Percentiles rank a stretch among this genome's conserved stretches.
These are phyloP conservation scores for Sphyrna mokarran DNA, from an alignment of 2,113 vertebrate species.

Conservation along the genomic window DNA sequence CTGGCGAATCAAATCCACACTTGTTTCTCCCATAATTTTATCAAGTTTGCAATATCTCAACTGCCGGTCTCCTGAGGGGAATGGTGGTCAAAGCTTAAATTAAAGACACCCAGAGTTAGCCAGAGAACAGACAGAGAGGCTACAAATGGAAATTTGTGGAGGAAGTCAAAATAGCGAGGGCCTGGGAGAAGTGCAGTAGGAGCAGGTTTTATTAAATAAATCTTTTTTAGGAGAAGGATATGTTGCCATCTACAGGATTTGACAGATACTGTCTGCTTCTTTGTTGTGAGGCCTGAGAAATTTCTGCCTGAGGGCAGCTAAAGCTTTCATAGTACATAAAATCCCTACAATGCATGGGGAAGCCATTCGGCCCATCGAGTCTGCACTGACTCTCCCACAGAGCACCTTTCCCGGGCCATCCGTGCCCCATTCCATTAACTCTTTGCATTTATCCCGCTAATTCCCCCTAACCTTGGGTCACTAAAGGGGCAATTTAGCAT, in stretches of 20 bases:
- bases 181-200: neutral
- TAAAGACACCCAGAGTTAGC: neutral
- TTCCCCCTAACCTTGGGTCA: no score
- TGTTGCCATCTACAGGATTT: neutral
- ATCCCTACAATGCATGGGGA: no score
- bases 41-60: neutral
- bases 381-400: no score
- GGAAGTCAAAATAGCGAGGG: neutral
- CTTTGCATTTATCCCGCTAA: no score
- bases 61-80: neutral
- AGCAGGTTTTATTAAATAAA: neutral
- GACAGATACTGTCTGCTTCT: neutral
- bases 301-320: neutral
- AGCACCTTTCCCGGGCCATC: no score
- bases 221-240: neutral
- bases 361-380: no score
- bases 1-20: neutral
- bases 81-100: neutral
- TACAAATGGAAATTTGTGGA: conserved; percentile 2
- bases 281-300: neutral
- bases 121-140: neutral
- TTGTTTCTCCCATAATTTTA: neutral
- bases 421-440: no score
- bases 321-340: neutral
- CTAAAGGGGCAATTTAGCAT: no score